phyloP scores from a whole-genome alignment of 1,140 invertebrate species.

The Trichonephila inaurata region DNA sequence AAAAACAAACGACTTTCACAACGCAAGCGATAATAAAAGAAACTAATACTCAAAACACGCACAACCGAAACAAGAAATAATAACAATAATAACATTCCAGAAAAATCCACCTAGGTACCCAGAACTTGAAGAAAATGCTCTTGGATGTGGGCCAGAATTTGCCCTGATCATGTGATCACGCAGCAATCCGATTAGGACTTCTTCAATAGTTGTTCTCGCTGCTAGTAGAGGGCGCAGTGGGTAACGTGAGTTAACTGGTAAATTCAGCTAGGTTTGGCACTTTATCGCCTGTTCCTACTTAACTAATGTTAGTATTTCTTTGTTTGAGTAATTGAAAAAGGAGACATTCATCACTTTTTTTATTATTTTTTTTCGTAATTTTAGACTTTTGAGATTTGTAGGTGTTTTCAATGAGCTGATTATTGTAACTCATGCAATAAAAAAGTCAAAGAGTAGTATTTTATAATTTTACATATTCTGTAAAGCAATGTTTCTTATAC shows the following conservation, averaged over 20 bases:
- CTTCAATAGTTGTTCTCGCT: slow-evolving; percentile 34
- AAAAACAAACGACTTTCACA: slow-evolving; percentile 58
- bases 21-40: slow-evolving; percentile 72
- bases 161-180: slow-evolving; percentile 63
- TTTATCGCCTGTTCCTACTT: slow-evolving; percentile 46
- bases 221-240: slow-evolving; percentile 66
- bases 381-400: too few relatives aligned
- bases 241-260: neutral
- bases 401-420: too few relatives aligned
- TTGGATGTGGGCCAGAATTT: slow-evolving; percentile 74
- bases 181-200: slow-evolving; percentile 59
- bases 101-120: slow-evolving; percentile 68
- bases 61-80: slow-evolving; percentile 74
- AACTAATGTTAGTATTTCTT: neutral
- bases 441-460: too few relatives aligned
- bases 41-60: slow-evolving; percentile 75
- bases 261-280: slow-evolving; percentile 30
- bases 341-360: too few relatives aligned
- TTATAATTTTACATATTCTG: too few relatives aligned
- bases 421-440: too few relatives aligned
- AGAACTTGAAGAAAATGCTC: slow-evolving; percentile 64
- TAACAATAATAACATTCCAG: slow-evolving; percentile 72
- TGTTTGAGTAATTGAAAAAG: too few relatives aligned
- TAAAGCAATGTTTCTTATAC: too few relatives aligned
- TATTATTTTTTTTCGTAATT: too few relatives aligned